Conservation (phyloP, 2,797 vertebrate genomes). For the Linurgus olivaceus region DNA sequence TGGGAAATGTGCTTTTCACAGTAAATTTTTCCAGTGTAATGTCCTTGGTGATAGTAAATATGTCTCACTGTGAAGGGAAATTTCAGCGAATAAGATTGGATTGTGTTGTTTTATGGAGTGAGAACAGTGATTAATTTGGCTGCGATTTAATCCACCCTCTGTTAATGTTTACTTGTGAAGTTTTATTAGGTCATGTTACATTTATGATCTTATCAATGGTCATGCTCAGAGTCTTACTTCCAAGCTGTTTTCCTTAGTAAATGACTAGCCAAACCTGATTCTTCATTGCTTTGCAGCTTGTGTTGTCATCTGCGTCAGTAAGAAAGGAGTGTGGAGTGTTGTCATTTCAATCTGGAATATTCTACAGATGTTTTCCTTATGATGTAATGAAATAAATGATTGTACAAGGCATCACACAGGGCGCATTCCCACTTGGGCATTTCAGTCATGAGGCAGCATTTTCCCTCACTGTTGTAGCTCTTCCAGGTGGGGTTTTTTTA, state of each 20-base stretch:
- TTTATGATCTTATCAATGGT: neutral
- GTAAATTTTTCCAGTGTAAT: constrained; percentile 21
- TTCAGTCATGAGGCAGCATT: neutral
- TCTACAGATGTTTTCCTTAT: neutral
- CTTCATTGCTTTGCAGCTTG: neutral
- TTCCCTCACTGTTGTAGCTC: neutral
- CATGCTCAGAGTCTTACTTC: neutral
- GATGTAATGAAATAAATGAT: neutral
- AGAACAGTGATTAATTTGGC: constrained; percentile 19
- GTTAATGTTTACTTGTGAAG: constrained; percentile 11
- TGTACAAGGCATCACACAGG: neutral
- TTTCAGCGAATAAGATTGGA: neutral
- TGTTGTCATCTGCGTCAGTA: neutral
- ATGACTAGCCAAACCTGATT: neutral
- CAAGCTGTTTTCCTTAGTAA: neutral
- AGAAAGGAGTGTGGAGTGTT: neutral
- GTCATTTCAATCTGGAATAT: neutral
- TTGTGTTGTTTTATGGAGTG: neutral
- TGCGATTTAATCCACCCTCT: neutral
- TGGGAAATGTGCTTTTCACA: neutral
- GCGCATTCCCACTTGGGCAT: neutral
- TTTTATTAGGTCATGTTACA: constrained; percentile 7
- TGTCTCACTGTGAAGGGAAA: neutral
- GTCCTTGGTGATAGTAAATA: constrained; percentile 23
- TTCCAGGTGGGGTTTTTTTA: neutral